Base-by-base conservation (phyloP, 2,797 vertebrate genomes). In the Centroberyx gerrardi region DNA sequence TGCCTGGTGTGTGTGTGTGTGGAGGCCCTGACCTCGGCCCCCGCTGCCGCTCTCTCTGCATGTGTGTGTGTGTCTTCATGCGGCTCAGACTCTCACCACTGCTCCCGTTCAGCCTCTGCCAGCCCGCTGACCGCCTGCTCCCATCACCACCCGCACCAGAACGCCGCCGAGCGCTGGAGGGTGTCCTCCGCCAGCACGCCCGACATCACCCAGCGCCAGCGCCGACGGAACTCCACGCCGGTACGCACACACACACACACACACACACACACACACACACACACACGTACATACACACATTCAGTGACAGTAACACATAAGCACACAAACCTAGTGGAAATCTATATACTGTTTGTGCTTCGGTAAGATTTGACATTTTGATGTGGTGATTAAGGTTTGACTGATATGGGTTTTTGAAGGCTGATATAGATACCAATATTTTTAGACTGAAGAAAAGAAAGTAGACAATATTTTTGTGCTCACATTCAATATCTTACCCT, bases 111-210 rank as follows among this genome's bases (percentile, higher is more conserved):
- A 28, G 96, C 96, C 83, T 98, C 97, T 0, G 95, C 94, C 91
- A 97, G 96, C 88, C 97, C 97, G 5, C 93, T 99, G 78, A 96
- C 94, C 2, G 90, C 95, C 77, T 95, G 94, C 93, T 96, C 94
- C 81, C 94, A 93, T 83, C 95, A 96, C 86, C 94, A 96, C 84
- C 93, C 94, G 38, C 91, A 95, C 85, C 93, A 85, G 14, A 97
- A 94, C 90, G 90, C 94, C 59, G 82, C 95, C 0, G 96, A 96
- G 73, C 95, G 96, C 82, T 96, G 96, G 94, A 96, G 95, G 78
- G 92, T 92, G 0, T 92, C 95, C 0, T 92, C 95, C 0, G 67
- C 95, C 48, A 95, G 96, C 93, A 98, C 97, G 71, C 97, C 97
- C 0, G 96, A 97, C 14, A 95, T 97, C 87, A 95, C 92, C 0